Evolutionary conservation across 2,113 vertebrate species (phyloP).

Genomic region (Vulpes vulpes): DNA sequence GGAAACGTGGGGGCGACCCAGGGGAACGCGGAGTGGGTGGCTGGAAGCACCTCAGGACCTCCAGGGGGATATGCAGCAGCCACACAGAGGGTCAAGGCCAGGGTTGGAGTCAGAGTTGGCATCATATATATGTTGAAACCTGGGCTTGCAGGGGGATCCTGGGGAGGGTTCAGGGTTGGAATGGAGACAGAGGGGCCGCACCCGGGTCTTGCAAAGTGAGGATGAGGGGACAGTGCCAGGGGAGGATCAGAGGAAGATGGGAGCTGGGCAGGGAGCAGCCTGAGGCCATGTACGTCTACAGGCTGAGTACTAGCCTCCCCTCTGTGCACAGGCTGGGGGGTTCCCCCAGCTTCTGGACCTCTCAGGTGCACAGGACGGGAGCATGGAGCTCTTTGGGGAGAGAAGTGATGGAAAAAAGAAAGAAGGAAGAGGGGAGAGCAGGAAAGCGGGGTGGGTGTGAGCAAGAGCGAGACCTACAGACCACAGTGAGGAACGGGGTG

Average conservation of each 20-base stretch:
- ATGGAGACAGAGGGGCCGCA: not conserved
- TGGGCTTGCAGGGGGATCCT: not conserved
- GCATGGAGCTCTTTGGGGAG: not conserved
- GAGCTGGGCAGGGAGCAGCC: not conserved
- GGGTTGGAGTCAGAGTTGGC: no score
- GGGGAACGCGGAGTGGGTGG: no score
- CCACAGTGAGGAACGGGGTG: not conserved
- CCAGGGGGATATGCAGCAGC: no score
- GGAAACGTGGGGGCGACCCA: not conserved
- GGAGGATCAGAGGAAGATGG: not conserved
- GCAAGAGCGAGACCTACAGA: not conserved
- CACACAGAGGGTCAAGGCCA: not conserved
- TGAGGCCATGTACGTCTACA: not conserved
- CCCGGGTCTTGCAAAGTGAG: not conserved
- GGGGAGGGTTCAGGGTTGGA: not conserved
- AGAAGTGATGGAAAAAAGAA: not conserved
- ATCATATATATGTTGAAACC: not conserved
- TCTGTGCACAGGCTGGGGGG: not conserved
- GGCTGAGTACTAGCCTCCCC: not conserved
- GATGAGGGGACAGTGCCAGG: not conserved
- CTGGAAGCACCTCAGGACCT: not conserved
- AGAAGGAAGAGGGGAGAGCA: not conserved
- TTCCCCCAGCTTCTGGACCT: no score
- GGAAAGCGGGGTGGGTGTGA: not conserved
- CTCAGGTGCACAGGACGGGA: not conserved